phyloP scores from a whole-genome alignment of 2,888 invertebrate species.

The Drosophila kokeensis region DNA sequence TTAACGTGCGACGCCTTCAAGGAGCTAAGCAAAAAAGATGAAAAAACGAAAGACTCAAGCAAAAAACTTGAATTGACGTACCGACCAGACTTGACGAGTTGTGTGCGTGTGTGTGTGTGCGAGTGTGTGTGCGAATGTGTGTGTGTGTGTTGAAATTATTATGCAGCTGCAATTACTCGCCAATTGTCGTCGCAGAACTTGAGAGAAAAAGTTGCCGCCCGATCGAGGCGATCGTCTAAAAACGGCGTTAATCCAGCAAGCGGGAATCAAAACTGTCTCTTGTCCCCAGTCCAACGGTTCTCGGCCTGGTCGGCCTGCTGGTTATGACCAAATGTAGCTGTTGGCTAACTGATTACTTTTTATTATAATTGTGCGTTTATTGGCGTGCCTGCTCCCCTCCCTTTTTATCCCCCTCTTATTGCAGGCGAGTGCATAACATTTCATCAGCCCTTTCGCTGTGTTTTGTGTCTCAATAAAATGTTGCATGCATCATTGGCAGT shows the following conservation, averaged over 20 bases:
- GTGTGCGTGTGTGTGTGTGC: not conserved
- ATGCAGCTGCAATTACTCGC: slow-evolving; percentile 83
- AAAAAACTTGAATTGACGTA: slow-evolving; percentile 71
- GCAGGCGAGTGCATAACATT: slow-evolving; percentile 59
- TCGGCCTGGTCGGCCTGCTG: slow-evolving; percentile 27
- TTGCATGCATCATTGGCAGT: slow-evolving; percentile 41
- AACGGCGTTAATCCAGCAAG: slow-evolving; percentile 69
- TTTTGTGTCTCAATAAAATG: slow-evolving; percentile 13
- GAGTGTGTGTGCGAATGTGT: not conserved
- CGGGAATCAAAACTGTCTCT: not conserved
- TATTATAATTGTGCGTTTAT: slow-evolving; percentile 83
- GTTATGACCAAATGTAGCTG: slow-evolving; percentile 71
- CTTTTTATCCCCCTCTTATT: not conserved
- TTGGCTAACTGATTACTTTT: slow-evolving; percentile 79
- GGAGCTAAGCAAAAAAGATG: slow-evolving; percentile 22
- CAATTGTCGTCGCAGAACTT: slow-evolving; percentile 67
- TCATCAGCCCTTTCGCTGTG: slow-evolving; percentile 49
- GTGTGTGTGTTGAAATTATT: slow-evolving; percentile 60
- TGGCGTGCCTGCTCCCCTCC: slow-evolving; percentile 62
- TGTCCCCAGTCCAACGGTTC: slow-evolving; percentile 54
- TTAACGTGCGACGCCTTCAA: slow-evolving; percentile 59
- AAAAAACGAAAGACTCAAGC: slow-evolving; percentile 52
- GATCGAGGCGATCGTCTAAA: slow-evolving; percentile 26
- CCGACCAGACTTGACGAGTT: slow-evolving; percentile 43
- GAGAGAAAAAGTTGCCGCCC: slow-evolving; percentile 61